Conservation (phyloP, 30 jellyfish, hydroid and myxozoan genomes). For the Hydra vulgaris region DNA sequence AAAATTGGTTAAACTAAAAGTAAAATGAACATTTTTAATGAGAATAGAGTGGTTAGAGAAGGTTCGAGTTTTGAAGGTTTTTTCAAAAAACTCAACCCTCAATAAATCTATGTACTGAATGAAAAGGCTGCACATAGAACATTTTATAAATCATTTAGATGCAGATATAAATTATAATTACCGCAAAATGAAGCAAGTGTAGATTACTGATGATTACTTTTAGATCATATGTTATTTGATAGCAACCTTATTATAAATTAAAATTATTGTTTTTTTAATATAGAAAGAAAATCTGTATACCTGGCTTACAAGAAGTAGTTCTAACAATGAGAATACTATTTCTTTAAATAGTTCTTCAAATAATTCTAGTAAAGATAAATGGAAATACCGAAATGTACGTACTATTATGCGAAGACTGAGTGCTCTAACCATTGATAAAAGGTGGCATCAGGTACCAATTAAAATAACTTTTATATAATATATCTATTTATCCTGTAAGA, state of each 20-base stretch:
- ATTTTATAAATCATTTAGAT: too few species aligned
- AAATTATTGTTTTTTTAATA: not conserved
- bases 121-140: too few species aligned
- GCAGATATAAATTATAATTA: too few species aligned
- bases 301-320: conserved; percentile 18
- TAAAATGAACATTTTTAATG: too few species aligned
- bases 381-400: conserved; percentile 80
- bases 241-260: not conserved
- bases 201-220: too few species aligned
- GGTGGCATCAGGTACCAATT: conserved; percentile 79
- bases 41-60: too few species aligned
- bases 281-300: conserved; percentile 18
- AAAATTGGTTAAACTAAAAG: too few species aligned
- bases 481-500: too few species aligned
- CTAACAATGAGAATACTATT: conserved; percentile 10
- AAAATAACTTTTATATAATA: not conserved
- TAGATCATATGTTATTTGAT: not conserved
- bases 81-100: too few species aligned
- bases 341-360: conserved; percentile 34
- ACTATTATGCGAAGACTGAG: conserved; percentile 84
- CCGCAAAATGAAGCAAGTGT: too few species aligned
- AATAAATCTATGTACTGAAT: too few species aligned
- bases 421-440: conserved; percentile 82
- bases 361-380: conserved; percentile 66
- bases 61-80: too few species aligned